phyloP scores from a whole-genome alignment of 2,797 vertebrate genomes.

The Lithobates sylvaticus region DNA sequence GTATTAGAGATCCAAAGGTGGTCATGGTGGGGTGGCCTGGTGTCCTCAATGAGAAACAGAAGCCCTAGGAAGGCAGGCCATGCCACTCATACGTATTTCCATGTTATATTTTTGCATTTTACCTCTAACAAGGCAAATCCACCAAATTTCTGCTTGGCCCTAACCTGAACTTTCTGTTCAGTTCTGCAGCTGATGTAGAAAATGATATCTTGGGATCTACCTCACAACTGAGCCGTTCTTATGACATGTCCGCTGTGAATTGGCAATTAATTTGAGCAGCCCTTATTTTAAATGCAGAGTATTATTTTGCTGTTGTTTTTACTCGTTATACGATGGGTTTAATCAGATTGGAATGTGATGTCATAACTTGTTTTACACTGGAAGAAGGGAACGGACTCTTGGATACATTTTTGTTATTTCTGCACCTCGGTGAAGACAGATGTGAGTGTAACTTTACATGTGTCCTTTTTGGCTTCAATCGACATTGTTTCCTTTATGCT shows the following conservation, averaged over 20 bases:
- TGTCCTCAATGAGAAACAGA: background rate
- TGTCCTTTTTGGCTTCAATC: slow-evolving; percentile 50
- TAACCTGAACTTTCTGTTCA: slow-evolving; percentile 1
- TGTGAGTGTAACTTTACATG: slow-evolving; percentile 55
- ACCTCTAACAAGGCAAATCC: background rate
- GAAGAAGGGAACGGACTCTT: slow-evolving; percentile 41
- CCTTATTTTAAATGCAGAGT: background rate
- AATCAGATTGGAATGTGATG: slow-evolving; percentile 53
- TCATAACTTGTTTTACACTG: slow-evolving; percentile 44
- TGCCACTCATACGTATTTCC: background rate
- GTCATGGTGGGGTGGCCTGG: too few relatives aligned
- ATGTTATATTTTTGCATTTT: background rate
- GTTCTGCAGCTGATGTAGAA: slow-evolving; percentile 13
- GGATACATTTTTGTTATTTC: slow-evolving; percentile 52
- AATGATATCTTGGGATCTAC: slow-evolving; percentile 24
- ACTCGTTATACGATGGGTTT: slow-evolving; percentile 31
- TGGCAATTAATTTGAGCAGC: slow-evolving; percentile 33
- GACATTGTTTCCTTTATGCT: slow-evolving; percentile 19
- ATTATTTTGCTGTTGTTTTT: slow-evolving; percentile 45
- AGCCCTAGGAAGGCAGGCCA: background rate
- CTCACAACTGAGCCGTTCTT: slow-evolving; percentile 10
- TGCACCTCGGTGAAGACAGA: slow-evolving; percentile 58
- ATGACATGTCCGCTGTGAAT: slow-evolving; percentile 21
- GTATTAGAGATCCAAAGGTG: background rate
- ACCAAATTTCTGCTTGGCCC: background rate